A percentile compares a stretch with the other conserved stretches of the same genome.
These are phyloP conservation scores for Epinephelus moara DNA, from an alignment of 2,113 vertebrate species.

Conservation along the genomic window DNA sequence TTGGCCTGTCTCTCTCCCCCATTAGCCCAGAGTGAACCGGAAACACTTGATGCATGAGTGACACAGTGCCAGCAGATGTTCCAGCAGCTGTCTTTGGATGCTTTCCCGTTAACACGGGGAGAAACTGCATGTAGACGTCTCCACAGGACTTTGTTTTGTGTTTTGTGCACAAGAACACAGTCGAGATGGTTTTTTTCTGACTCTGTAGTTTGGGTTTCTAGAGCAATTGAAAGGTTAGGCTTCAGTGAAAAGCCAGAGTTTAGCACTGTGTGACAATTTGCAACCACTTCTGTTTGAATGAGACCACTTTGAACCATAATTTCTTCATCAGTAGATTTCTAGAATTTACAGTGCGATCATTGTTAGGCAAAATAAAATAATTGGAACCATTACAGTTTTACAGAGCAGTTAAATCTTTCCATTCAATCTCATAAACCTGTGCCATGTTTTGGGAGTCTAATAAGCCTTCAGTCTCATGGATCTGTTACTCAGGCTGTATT, in stretches of 20 bases:
- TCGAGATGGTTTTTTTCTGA: not conserved
- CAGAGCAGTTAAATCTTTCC: not conserved
- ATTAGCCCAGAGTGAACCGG: slow-evolving; percentile 28
- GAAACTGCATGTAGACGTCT: slow-evolving; percentile 7
- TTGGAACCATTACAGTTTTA: not conserved
- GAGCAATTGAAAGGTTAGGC: not conserved
- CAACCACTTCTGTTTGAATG: not conserved
- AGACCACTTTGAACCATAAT: not conserved
- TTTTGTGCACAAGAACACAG: not conserved
- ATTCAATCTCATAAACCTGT: not conserved
- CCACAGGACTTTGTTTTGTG: slow-evolving; percentile 12
- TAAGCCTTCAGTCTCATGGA: not conserved
- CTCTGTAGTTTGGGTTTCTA: not conserved
- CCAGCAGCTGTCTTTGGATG: slow-evolving; percentile 53
- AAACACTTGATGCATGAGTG: slow-evolving; percentile 44
- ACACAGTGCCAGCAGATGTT: slow-evolving; percentile 56
- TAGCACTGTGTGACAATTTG: not conserved
- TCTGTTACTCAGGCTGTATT: not conserved
- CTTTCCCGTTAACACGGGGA: slow-evolving; percentile 7
- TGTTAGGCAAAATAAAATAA: not conserved
- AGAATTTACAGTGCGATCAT: not conserved
- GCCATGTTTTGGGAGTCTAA: not conserved
- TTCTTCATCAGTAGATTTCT: not conserved
- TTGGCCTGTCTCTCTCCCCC: slow-evolving; percentile 27
- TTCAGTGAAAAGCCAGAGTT: not conserved